phyloP scores from a whole-genome alignment of 2,113 vertebrate species.

The Lepus europaeus region DNA sequence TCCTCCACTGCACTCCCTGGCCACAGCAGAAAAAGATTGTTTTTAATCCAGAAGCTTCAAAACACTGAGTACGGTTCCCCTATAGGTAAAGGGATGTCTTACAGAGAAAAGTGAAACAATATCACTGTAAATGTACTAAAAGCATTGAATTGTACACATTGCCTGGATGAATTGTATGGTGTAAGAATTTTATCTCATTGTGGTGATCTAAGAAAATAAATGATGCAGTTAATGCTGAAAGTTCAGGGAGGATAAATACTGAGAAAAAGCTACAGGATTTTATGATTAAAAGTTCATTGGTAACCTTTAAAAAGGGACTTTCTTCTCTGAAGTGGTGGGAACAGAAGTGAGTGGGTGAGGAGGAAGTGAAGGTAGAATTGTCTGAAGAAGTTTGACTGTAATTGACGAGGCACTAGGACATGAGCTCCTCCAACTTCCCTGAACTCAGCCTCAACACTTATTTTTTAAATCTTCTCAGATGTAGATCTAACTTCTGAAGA shows the following conservation, averaged over 20 bases:
- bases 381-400: neutral
- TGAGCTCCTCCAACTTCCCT: neutral
- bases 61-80: neutral
- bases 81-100: neutral
- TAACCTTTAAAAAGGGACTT: conserved; percentile 70
- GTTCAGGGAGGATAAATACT: neutral
- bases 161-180: neutral
- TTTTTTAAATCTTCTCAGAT: neutral
- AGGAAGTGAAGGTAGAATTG: conserved; percentile 41
- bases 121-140: neutral
- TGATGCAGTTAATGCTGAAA: neutral
- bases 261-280: neutral
- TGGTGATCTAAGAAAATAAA: neutral
- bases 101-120: neutral
- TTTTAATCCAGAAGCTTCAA: neutral
- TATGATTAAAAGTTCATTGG: neutral
- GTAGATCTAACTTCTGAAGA: conserved; percentile 5
- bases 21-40: too few species aligned
- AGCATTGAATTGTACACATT: neutral
- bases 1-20: too few species aligned
- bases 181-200: conserved; percentile 4
- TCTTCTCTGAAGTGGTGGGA: conserved; percentile 41
- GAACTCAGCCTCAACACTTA: neutral
- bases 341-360: conserved; percentile 39
- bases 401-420: neutral